Evolutionary conservation across 2,797 vertebrate species (phyloP).

Genomic region (Hipposideros larvatus): DNA sequence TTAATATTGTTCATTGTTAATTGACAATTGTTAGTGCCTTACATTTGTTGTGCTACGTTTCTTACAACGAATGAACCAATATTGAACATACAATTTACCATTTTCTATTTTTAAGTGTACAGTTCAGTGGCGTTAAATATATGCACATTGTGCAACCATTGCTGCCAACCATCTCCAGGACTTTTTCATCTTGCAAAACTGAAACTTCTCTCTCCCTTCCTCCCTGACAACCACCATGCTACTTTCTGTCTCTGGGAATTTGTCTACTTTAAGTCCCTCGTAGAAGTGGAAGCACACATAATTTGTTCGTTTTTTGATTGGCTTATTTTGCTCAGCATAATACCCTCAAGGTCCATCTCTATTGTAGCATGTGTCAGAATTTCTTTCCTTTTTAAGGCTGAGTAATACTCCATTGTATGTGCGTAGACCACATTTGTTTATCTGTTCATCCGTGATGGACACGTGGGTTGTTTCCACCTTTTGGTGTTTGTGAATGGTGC

Average conservation of each 20-base stretch:
- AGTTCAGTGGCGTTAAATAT: neutral
- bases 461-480: neutral
- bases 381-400: neutral
- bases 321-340: neutral
- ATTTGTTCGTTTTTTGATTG: neutral
- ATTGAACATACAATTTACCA: neutral
- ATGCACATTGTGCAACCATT: accelerated
- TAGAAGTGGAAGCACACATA: neutral
- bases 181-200: neutral
- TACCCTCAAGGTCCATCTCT: neutral
- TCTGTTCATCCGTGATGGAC: neutral
- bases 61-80: neutral
- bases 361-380: neutral
- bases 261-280: neutral
- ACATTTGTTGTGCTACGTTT: neutral
- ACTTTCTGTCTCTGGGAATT: neutral
- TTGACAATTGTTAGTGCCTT: neutral
- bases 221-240: neutral
- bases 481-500: neutral
- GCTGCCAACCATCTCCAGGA: neutral
- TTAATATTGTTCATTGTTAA: neutral
- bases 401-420: neutral
- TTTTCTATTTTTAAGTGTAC: neutral
- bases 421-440: neutral
- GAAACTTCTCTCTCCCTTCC: neutral